These are phyloP conservation scores for Pimephales promelas DNA, from an alignment of 2,113 vertebrate genomes.

Conservation along the genomic window DNA sequence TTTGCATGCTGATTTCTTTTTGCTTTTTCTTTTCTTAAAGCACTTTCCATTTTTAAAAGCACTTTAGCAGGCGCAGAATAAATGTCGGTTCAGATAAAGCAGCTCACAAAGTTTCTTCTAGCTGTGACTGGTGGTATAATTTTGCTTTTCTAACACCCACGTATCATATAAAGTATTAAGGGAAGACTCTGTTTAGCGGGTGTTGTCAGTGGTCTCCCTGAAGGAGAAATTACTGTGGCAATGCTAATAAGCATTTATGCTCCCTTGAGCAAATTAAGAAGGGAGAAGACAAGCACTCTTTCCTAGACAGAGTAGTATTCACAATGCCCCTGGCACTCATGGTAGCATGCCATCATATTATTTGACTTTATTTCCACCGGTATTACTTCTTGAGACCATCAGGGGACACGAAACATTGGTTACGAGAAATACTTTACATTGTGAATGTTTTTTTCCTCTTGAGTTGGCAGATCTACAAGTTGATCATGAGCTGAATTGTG, in stretches of 20 bases:
- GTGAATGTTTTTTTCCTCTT: background rate
- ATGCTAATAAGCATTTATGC: constrained; percentile 46
- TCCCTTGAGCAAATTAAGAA: constrained; percentile 44
- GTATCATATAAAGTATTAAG: constrained; percentile 30
- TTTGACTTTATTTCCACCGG: constrained; percentile 10
- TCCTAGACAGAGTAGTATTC: constrained; percentile 41
- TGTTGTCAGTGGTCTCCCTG: constrained; percentile 41
- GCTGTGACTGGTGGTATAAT: constrained; percentile 17
- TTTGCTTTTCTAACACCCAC: background rate
- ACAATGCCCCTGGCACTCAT: constrained; percentile 9
- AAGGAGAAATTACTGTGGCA: constrained; percentile 39
- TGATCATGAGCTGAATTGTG: background rate
- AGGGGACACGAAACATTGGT: background rate
- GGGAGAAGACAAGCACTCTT: constrained; percentile 36
- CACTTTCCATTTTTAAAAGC: background rate
- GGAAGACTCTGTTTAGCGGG: constrained; percentile 16
- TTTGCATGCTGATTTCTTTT: background rate
- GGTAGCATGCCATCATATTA: constrained; percentile 13
- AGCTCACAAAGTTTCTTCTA: background rate
- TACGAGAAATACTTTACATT: background rate
- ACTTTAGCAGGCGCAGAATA: no score
- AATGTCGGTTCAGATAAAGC: background rate
- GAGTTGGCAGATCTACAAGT: background rate
- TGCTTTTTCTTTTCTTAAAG: background rate
- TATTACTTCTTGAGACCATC: constrained; percentile 12